Evolutionary conservation across 2,888 invertebrate genomes (phyloP).

Genomic region (Phasia obesa): DNA sequence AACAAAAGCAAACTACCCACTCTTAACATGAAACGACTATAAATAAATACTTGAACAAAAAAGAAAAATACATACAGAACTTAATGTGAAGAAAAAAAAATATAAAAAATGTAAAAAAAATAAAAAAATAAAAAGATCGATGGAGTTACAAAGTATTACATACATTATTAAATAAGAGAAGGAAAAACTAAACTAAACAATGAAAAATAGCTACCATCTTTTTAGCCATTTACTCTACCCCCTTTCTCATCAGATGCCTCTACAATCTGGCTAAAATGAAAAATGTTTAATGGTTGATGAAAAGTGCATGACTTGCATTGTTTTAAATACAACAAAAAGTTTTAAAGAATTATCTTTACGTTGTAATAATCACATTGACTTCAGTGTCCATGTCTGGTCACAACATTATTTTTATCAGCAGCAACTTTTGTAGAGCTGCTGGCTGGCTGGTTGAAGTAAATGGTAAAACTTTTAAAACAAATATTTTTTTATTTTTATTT

Average conservation of each 20-base stretch:
- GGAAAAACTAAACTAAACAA: constrained; percentile 22
- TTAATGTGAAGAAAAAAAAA: background rate
- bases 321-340: constrained; percentile 34
- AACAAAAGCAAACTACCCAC: constrained; percentile 25
- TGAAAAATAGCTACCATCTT: constrained; percentile 16
- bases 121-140: constrained; percentile 19
- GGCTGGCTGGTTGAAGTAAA: constrained; percentile 14
- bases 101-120: constrained; percentile 1
- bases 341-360: constrained; percentile 34
- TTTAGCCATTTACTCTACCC: background rate
- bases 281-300: constrained; percentile 60
- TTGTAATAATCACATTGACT: constrained; percentile 49
- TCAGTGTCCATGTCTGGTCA: constrained; percentile 54
- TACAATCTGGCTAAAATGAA: constrained; percentile 6
- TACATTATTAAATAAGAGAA: constrained; percentile 17
- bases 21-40: background rate
- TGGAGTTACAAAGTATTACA: constrained; percentile 36
- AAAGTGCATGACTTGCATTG: constrained; percentile 43
- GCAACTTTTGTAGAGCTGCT: constrained; percentile 26
- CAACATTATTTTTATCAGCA: constrained; percentile 41
- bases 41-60: constrained; percentile 18
- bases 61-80: background rate
- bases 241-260: background rate
- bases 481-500: constrained; percentile 22
- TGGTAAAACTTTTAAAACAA: constrained; percentile 36